Conservation (phyloP, 1,140 invertebrate species). For the Papilio dardanus region DNA sequence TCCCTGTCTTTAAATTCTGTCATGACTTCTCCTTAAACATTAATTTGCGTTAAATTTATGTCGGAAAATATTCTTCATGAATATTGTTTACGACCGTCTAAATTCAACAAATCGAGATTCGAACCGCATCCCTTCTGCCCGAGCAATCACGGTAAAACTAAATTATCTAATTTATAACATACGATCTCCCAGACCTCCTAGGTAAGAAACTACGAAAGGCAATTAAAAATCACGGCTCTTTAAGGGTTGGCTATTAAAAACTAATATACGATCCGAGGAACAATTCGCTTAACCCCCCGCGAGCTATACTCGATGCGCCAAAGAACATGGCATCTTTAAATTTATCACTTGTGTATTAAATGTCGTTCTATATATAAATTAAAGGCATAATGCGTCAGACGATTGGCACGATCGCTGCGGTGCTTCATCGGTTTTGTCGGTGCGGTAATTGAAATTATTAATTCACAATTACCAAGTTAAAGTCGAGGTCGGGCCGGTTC, state of each 20-base stretch:
- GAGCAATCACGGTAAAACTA: constrained; percentile 42
- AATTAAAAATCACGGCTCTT: constrained; percentile 69
- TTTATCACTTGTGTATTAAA: constrained; percentile 67
- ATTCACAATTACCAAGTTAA: constrained; percentile 58
- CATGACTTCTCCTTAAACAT: constrained; percentile 8
- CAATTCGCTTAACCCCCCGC: constrained; percentile 66
- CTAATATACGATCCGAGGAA: constrained; percentile 59
- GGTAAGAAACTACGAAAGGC: constrained; percentile 59
- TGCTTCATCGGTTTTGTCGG: constrained; percentile 49
- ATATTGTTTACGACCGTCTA: background rate
- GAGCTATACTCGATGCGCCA: constrained; percentile 45
- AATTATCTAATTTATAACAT: constrained; percentile 51
- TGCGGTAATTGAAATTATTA: constrained; percentile 61
- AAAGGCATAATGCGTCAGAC: constrained; percentile 49
- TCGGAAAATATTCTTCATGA: background rate
- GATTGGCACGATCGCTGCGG: constrained; percentile 55
- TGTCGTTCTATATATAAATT: constrained; percentile 68
- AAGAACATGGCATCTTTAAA: constrained; percentile 55
- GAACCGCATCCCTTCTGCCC: background rate
- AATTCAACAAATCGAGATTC: constrained; percentile 21
- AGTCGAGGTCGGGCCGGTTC: constrained; percentile 39
- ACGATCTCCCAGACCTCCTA: constrained; percentile 59
- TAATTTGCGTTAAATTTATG: background rate
- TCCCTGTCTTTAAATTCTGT: background rate
- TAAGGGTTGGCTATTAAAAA: constrained; percentile 69